Evolutionary conservation across 2,797 vertebrate genomes (phyloP), one percentile per base, ranked within the genome.

Genomic region (Myiotriccus ornatus): DNA sequence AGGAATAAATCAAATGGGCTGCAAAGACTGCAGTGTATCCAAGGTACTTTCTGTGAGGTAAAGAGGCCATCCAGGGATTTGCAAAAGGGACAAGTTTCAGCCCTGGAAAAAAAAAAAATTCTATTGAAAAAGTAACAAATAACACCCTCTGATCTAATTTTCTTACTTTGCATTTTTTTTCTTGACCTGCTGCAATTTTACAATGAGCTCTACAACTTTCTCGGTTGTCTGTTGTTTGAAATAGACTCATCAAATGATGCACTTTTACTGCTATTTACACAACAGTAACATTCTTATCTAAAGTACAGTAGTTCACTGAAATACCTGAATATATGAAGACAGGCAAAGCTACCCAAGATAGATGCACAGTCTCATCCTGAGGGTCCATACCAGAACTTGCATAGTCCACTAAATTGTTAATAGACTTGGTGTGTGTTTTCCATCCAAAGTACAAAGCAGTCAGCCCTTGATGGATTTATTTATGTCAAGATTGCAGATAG

Each of bases 221-320:
- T 76, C 68, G 25, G 57, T 96, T 15, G 15, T 87, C 68, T 94
- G 69, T 84, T 94, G 87, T 94, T 93, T 87, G 78, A 95, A 95
- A 96, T 81, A 93, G 93, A 94, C 70, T 94, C 92, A 95, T 91
- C 74, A 81, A 90, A 92, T 93, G 86, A 95, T 92, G 69, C 59
- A 63, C 94, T 92, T 97, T 92, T 90, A 92, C 79, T 94, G 73
- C 69, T 86, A 39, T 96, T 97, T 94, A 93, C 79, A 81, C 28
- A 50, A 73, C 49, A 34, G 80, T 67, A 87, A 43, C 82, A 90
- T 35, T 32, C 94, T 87, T 93, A 87, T 95, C 96, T 95, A 87
- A 22, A 78, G 89, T 74, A 87, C 80, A 90, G 90, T 74, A 92
- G 86, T 92, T 92, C 95, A 94, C 57, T 44, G 43, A 56, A 73